phyloP scores from a whole-genome alignment of 1,140 invertebrate species.

The Conus ventricosus region DNA sequence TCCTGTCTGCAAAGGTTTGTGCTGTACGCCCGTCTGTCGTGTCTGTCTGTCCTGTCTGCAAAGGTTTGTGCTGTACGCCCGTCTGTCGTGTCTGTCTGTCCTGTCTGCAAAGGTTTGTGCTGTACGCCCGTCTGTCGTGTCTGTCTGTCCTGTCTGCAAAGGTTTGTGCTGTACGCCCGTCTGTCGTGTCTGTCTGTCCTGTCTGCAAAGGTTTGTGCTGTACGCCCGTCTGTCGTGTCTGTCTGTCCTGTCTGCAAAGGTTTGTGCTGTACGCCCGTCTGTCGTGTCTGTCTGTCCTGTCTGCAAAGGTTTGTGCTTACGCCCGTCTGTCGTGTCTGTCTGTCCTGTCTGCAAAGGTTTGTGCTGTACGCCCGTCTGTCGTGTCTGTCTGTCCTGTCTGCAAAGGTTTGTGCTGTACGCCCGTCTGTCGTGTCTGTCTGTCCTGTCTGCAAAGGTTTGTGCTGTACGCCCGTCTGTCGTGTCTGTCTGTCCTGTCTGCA shows the following conservation, averaged over 20 bases:
- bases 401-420: conserved; percentile 82
- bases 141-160: conserved; percentile 89
- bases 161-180: conserved; percentile 79
- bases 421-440: conserved; percentile 75
- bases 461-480: background rate
- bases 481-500: conserved; percentile 87
- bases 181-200: conserved; percentile 79
- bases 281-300: conserved; percentile 82
- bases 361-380: conserved; percentile 10
- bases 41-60: conserved; percentile 87
- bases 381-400: conserved; percentile 86
- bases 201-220: conserved; percentile 91
- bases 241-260: conserved; percentile 91
- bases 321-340: conserved; percentile 27
- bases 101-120: conserved; percentile 91
- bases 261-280: conserved; percentile 73
- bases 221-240: background rate
- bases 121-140: background rate
- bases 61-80: conserved; percentile 81
- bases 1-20: conserved; percentile 91
- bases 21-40: background rate
- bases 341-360: conserved; percentile 93
- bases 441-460: conserved; percentile 91
- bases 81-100: conserved; percentile 78
- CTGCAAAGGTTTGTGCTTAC: conserved; percentile 86